phyloP scores from a whole-genome alignment of 2,113 vertebrate genomes.

The Equus quagga region DNA sequence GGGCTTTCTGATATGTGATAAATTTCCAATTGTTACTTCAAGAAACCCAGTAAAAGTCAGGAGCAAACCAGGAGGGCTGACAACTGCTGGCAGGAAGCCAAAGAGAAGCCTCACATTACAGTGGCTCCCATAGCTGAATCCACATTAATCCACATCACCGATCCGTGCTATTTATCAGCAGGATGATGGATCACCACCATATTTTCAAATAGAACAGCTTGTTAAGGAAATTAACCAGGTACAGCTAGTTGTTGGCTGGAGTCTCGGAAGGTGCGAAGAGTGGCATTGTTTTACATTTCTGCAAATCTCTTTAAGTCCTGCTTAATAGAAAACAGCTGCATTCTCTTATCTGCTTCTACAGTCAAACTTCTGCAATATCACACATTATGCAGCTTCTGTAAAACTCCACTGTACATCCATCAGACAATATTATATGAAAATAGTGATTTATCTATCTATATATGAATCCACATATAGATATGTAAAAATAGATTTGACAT shows the following conservation, averaged over 20 bases:
- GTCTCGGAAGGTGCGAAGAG: neutral
- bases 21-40: slow-evolving; percentile 46
- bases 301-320: slow-evolving; percentile 48
- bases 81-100: slow-evolving; percentile 42
- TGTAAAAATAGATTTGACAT: neutral
- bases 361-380: neutral
- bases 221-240: slow-evolving; percentile 45
- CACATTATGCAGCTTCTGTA: neutral
- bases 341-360: neutral
- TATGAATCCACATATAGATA: neutral
- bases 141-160: neutral
- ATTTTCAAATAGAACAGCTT: neutral
- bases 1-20: slow-evolving; percentile 59
- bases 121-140: slow-evolving; percentile 22
- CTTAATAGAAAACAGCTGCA: slow-evolving; percentile 53
- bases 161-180: neutral
- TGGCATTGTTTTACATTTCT: neutral
- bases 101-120: neutral
- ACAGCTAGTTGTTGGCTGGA: neutral
- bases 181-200: neutral
- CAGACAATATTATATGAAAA: neutral
- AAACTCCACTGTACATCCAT: neutral
- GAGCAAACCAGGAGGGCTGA: slow-evolving; percentile 55
- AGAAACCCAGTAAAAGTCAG: slow-evolving; percentile 54
- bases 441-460: neutral